These are phyloP conservation scores for Chloroceryle amazona DNA, from an alignment of 2,797 vertebrate genomes.

Conservation along the genomic window DNA sequence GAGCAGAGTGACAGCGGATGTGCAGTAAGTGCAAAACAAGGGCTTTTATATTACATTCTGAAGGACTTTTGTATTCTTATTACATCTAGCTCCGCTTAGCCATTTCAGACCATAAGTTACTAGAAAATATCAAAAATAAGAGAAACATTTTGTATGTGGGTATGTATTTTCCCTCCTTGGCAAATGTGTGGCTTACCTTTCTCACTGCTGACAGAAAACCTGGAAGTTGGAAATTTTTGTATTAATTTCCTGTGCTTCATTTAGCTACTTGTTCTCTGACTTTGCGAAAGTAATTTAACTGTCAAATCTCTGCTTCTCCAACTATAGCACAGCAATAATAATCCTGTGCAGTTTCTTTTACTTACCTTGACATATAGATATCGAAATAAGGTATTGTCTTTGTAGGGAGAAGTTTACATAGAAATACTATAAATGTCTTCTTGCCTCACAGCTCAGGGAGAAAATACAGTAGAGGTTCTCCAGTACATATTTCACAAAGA, in stretches of 20 bases:
- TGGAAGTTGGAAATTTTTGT: background rate
- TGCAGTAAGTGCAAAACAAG: background rate
- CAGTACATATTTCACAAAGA: background rate
- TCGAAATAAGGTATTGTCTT: constrained; percentile 4
- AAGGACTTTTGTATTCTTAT: background rate
- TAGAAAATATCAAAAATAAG: background rate
- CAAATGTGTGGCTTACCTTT: background rate
- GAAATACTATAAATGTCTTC: constrained; percentile 15
- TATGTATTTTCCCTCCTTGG: background rate
- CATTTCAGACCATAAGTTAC: background rate
- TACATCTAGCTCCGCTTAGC: background rate
- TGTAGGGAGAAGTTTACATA: background rate
- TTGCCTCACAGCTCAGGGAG: background rate
- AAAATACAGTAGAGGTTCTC: background rate
- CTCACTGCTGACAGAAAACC: background rate
- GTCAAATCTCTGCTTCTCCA: constrained; percentile 24
- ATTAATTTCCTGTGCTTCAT: constrained; percentile 12
- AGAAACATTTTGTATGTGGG: background rate
- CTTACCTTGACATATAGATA: constrained; percentile 43
- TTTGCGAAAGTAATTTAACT: constrained; percentile 45
- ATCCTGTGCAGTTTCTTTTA: constrained; percentile 15
- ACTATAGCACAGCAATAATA: constrained; percentile 23
- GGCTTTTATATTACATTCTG: background rate
- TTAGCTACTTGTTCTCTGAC: constrained; percentile 9
- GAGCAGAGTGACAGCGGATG: background rate